Base-by-base conservation (phyloP, 2,888 invertebrate genomes). In the Idaea aversata region DNA sequence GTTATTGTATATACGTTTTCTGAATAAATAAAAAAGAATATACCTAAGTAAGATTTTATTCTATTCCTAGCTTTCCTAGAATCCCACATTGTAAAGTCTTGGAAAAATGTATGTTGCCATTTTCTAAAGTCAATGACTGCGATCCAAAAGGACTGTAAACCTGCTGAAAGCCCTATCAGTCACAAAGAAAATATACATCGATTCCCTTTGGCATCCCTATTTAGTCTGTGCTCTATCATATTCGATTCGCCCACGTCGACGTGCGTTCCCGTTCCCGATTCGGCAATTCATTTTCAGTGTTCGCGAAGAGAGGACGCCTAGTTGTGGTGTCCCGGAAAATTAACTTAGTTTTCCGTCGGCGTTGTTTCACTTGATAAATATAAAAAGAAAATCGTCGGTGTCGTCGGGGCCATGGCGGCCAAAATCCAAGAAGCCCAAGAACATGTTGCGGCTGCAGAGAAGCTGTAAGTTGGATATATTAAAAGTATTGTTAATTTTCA, bases 371-470 rank as follows among this genome's bases (percentile, higher is more conserved):
- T 25, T 25, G 25, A 25, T 25, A 47, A 47, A 5, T 13, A 47
- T 10, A 5, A 10, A 7, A 47, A 47, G n/a, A 13, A 47, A 10
- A 47, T 13, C 10, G 7, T n/a, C n/a, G 7, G 47, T 47, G 7
- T 7, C 3, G 6, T 47, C 13, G 47, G 13, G 13, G 47, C 15
- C 15, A 88, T 88, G 88, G 81, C 88, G 25, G 78, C 88, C n/a
- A 94, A 96, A 88, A 88, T 95, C 66, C 95, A 95, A 71, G 97
- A 98, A 90, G 98, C 96, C 13, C 93, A 95, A 76, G 96, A 97
- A 81, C 95, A 97, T 77, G 94, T 97, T 78, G 94, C 94, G 76
- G 93, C 94, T 75, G 98, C 97, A 0, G 98, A 98, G 82, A 97
- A 97, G 93, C 95, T 95, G 97, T 97, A 91, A 88, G 87, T 61